A percentile compares a stretch with the other conserved stretches of the same genome.
Evolutionary conservation across 2,888 invertebrate genomes (phyloP).

Genomic region (Nephrotoma guestfalica): DNA sequence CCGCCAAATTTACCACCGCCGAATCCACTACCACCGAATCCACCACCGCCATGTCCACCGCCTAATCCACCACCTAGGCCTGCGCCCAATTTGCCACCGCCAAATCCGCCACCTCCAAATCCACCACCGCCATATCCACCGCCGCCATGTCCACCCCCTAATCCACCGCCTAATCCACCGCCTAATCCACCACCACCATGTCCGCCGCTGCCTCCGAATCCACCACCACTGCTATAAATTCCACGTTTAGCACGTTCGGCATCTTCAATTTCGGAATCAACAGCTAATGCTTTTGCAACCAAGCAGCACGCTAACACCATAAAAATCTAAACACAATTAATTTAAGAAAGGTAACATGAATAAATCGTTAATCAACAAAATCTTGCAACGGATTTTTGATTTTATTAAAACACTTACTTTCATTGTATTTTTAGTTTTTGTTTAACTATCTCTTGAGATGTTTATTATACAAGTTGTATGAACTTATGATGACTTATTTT

Average conservation of each 20-base stretch:
- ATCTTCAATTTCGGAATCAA: background rate
- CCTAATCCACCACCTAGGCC: constrained; percentile 31
- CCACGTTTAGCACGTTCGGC: background rate
- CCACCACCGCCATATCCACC: background rate
- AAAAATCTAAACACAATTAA: background rate
- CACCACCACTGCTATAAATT: background rate
- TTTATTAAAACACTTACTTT: background rate
- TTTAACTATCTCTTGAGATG: background rate
- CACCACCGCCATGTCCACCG: background rate
- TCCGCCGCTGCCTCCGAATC: background rate
- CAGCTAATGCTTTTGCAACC: background rate
- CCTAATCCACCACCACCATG: background rate
- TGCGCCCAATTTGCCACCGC: constrained; percentile 16
- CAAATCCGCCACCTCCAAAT: background rate
- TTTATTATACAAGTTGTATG: background rate
- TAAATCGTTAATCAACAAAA: background rate
- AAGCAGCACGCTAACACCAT: background rate
- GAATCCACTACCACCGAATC: background rate
- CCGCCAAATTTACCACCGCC: background rate
- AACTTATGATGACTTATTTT: background rate
- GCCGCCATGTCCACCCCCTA: background rate
- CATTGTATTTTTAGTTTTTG: background rate
- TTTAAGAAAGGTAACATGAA: background rate
- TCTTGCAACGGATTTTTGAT: background rate
- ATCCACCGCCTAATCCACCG: background rate